Evolutionary conservation across 2,113 vertebrate genomes (phyloP).

Genomic region (Lamprotornis superbus): DNA sequence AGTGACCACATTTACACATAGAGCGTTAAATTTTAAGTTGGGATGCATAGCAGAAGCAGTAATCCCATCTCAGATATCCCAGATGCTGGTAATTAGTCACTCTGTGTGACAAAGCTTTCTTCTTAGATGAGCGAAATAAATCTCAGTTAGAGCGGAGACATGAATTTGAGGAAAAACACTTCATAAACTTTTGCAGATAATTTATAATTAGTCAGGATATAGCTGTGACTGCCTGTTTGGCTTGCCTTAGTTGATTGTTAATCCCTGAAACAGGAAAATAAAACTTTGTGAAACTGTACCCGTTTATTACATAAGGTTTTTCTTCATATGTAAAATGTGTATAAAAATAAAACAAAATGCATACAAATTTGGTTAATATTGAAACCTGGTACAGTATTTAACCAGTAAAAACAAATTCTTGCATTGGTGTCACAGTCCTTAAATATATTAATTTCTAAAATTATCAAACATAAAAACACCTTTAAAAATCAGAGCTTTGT

Average conservation of each 20-base stretch:
- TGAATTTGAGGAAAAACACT: background rate
- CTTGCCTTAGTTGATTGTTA: background rate
- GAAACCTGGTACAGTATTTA: background rate
- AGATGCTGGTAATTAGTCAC: conserved; percentile 14
- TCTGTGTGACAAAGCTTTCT: conserved; percentile 3
- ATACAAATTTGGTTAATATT: background rate
- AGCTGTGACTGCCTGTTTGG: conserved; percentile 8
- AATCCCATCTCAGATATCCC: conserved; percentile 11
- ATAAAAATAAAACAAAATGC: conserved; percentile 1
- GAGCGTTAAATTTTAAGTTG: conserved; percentile 13
- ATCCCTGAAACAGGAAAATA: background rate
- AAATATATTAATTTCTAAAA: background rate
- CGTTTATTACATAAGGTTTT: background rate
- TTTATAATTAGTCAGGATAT: background rate
- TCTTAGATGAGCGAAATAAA: background rate
- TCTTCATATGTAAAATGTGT: background rate
- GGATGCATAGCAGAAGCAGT: conserved; percentile 19
- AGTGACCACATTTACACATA: conserved; percentile 22
- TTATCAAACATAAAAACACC: background rate
- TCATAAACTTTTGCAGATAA: conserved; percentile 6
- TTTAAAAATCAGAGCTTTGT: background rate
- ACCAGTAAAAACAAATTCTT: background rate
- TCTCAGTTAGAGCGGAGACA: background rate
- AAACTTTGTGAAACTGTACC: background rate
- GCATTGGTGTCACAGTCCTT: background rate